These are phyloP conservation scores for Macquaria australasica DNA, from an alignment of 2,113 vertebrate genomes.

Conservation along the genomic window DNA sequence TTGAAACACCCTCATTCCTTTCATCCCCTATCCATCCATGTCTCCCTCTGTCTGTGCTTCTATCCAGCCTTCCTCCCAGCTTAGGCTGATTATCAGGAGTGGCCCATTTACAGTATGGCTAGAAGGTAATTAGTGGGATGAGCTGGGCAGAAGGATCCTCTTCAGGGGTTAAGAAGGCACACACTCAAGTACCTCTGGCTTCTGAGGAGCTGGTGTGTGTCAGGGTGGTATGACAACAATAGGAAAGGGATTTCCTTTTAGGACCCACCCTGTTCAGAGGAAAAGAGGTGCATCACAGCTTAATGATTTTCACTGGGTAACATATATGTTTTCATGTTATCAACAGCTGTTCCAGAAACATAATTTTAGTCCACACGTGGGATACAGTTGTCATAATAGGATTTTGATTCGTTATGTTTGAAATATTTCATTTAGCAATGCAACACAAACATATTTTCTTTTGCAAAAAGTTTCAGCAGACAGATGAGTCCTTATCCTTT, in stretches of 20 bases:
- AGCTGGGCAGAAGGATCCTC: conserved; percentile 70
- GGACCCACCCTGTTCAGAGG: conserved; percentile 14
- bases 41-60: conserved; percentile 31
- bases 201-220: conserved; percentile 51
- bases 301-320: conserved; percentile 5
- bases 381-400: not conserved
- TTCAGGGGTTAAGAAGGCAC: conserved; percentile 68
- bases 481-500: not conserved
- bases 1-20: conserved; percentile 59
- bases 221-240: conserved; percentile 50
- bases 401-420: too few relatives aligned
- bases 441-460: not conserved
- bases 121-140: conserved; percentile 80
- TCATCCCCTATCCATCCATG: conserved; percentile 39
- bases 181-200: conserved; percentile 49
- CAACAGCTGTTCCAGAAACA: not conserved
- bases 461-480: not conserved
- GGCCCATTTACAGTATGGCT: conserved; percentile 80
- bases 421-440: not conserved
- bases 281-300: not conserved
- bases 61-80: conserved; percentile 26
- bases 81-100: conserved; percentile 79
- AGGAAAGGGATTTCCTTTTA: conserved; percentile 53
- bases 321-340: not conserved
- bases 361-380: not conserved